A percentile compares a stretch with the other conserved stretches of the same genome.
These are phyloP conservation scores for Arothron firmamentum DNA, from an alignment of 2,113 vertebrate genomes.

Conservation along the genomic window DNA sequence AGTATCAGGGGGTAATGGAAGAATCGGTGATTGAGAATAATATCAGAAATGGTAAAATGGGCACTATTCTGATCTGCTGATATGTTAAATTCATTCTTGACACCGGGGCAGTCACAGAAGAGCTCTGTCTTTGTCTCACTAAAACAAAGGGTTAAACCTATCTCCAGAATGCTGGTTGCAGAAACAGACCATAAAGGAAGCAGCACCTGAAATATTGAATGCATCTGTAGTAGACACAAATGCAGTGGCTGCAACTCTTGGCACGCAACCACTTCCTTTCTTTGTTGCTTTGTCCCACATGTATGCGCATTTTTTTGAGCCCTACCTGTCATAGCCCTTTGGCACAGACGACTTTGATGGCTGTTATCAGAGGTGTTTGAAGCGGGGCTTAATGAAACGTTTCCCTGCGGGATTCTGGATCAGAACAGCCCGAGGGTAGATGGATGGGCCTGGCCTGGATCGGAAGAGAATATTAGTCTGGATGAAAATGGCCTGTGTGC, in stretches of 20 bases:
- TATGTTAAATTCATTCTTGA: conserved; percentile 27
- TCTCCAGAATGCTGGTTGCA: conserved; percentile 5
- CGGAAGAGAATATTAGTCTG: not conserved
- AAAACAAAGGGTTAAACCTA: conserved; percentile 42
- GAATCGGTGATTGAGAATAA: too few species aligned
- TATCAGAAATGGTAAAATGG: too few species aligned
- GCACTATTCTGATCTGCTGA: conserved; percentile 27
- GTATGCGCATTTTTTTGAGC: conserved; percentile 2
- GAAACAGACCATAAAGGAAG: conserved; percentile 4
- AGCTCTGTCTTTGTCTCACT: conserved; percentile 41
- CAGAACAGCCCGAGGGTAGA: conserved; percentile 52
- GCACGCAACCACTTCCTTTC: not conserved
- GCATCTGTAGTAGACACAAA: conserved; percentile 3
- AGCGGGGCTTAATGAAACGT: conserved; percentile 40
- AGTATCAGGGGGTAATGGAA: too few species aligned
- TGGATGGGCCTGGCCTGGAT: conserved; percentile 24
- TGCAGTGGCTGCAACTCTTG: not conserved
- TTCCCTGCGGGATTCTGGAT: conserved; percentile 50
- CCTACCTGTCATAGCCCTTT: conserved; percentile 54
- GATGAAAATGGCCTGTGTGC: conserved; percentile 28
- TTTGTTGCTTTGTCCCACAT: conserved; percentile 19
- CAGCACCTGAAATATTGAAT: conserved; percentile 42
- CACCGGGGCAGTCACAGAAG: conserved; percentile 22
- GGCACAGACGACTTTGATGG: conserved; percentile 61
- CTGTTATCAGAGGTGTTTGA: conserved; percentile 51